Percentiles rank a stretch among this genome's conserved stretches.
Evolutionary conservation across 2,113 vertebrate species (phyloP).

Genomic region (Syngnathoides biaculeatus): DNA sequence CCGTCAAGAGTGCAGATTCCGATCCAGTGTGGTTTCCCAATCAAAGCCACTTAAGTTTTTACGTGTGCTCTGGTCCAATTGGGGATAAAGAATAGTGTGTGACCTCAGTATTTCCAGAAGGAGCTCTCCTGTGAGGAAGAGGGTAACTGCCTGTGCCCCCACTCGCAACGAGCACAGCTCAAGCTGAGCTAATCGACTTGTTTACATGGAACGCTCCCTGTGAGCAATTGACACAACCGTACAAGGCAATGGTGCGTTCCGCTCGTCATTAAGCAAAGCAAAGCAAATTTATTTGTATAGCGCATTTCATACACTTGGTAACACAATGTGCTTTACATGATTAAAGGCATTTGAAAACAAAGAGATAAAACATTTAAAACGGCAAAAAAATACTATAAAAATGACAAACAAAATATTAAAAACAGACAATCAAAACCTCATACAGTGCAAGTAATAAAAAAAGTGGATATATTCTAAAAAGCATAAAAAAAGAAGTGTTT

Average conservation of each 20-base stretch:
- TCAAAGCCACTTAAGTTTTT: slow-evolving; percentile 14
- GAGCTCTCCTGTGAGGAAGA: slow-evolving; percentile 39
- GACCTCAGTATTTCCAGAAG: slow-evolving; percentile 63
- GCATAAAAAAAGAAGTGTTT: too few species aligned
- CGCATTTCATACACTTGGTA: too few species aligned
- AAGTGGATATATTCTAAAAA: too few species aligned
- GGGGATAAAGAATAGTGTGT: slow-evolving; percentile 41
- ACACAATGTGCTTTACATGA: too few species aligned
- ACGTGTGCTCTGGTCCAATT: slow-evolving; percentile 36
- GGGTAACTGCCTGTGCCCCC: slow-evolving; percentile 22
- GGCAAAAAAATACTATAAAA: too few species aligned
- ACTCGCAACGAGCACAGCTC: slow-evolving; percentile 30
- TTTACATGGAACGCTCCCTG: slow-evolving; percentile 58
- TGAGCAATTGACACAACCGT: slow-evolving; percentile 53
- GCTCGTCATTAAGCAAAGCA: too few species aligned
- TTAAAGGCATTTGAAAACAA: too few species aligned
- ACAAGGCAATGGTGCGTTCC: slow-evolving; percentile 28
- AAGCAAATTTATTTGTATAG: too few species aligned
- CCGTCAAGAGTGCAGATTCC: not conserved
- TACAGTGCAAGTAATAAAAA: too few species aligned
- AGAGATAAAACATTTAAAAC: too few species aligned
- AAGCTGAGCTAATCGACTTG: slow-evolving; percentile 57
- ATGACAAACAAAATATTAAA: too few species aligned
- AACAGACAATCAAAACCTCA: too few species aligned
- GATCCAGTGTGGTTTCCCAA: slow-evolving; percentile 19